Base-by-base conservation (phyloP, 2,888 invertebrate genomes). In the Linnaemya vulpina region DNA sequence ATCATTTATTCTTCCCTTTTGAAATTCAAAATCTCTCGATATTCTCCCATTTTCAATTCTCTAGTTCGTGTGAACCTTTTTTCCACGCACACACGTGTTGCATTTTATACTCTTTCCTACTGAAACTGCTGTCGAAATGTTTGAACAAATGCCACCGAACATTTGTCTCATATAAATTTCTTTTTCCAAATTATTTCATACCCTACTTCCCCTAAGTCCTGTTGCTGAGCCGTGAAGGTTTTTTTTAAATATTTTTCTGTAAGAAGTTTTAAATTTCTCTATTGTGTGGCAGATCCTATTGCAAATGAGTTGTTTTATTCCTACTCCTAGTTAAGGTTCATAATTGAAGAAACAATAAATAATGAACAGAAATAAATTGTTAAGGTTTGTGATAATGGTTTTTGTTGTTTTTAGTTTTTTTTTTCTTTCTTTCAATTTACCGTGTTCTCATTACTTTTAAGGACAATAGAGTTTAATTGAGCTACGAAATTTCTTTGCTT, bases 401-500 rank as follows among this genome's bases (percentile, higher is more conserved):
- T 70, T 20, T 46, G 30, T 65, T 30, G 10, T 17, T 17, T 53
- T 20, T 58, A 15, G 4, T 62, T 63, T n/a, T n/a, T n/a, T 30
- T 67, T 8, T 49, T 60, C 22, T 22, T 63, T 9, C 35, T 60
- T 60, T 35, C 10, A 13, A n/a, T 35, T 40, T 20, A 4, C n/a
- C n/a, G 38, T 17, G 11, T 38, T 38, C 13, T 40, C 40, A 35
- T 73, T 49, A 58, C 55, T 71, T 53, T 63, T 43, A 11, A 3
- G 75, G 62, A 82, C 82, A 85, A 85, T 85, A 22, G 75, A 53
- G 79, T 60, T 85, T 82, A 85, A 85, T 85, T 85, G 85, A 75
- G 78, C 78, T 43, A 30, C 60, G 75, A 51, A 81, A 70, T 49
- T 73, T 43, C 17, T 46, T 71, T 68, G 49, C 71, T 63, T 60